Evolutionary conservation across 2,113 vertebrate genomes (phyloP), one percentile per base, ranked within the genome.

Genomic region (Rissa tridactyla): DNA sequence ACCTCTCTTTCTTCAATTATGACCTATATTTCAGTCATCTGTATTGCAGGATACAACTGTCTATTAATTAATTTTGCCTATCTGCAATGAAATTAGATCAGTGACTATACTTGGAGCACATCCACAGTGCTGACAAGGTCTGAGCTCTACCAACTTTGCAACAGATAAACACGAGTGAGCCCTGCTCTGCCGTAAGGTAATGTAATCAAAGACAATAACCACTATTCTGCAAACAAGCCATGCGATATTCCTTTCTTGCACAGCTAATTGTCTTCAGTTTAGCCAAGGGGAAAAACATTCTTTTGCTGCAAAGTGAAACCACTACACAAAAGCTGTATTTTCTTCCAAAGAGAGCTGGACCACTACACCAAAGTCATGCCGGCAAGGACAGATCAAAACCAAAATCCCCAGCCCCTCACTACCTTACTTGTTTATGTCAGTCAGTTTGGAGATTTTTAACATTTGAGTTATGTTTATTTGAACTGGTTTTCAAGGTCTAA

Each of bases 401-500:
- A 66, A 86, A 32, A 32, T 57, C 40, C 21, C 17, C 26, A 52
- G 49, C 60, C 54, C 40, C 54, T 73, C 4, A 2, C 84, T n/a
- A 15, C 36, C 55, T 95, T 85, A 73, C 78, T 90, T 91, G 91
- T 57, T 95, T 83, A 42, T 86, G 80, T 54, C 82, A 73, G 70
- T 91, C 76, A 94, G n/a, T 75, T 91, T 71, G 65, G 77, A 21
- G 87, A 90, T 70, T 78, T 77, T 91, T 73, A 70, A 96, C 91
- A 80, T 77, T 86, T 77, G 90, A 93, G 86, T 96, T 96, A 88
- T 97, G 96, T 95, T 98, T 97, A 91, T 95, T 77, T 91, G 94
- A 83, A 95, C 82, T 16, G 66, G 79, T 97, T 97, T 96, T 92
- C 75, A 62, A 88, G 88, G 82, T 94, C 97, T 98, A 98, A 97